Evolutionary conservation across 2,888 invertebrate genomes (phyloP).

Genomic region (Sphaerophoria rueppellii): DNA sequence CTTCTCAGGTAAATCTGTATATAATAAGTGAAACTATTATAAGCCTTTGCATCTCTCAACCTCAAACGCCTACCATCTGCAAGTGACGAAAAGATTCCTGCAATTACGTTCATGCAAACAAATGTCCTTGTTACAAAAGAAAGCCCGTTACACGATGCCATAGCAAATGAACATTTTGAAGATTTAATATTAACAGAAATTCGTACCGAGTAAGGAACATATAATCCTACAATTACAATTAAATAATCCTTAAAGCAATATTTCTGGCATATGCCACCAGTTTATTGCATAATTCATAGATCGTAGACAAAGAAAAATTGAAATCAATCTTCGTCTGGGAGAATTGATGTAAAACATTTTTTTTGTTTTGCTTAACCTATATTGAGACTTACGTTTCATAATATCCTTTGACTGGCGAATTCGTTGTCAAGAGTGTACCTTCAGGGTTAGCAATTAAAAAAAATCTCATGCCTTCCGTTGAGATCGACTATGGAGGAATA

Average conservation of each 20-base stretch:
- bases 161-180: slow-evolving; percentile 43
- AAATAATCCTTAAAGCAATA: slow-evolving; percentile 45
- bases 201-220: background rate
- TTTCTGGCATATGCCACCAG: slow-evolving; percentile 59
- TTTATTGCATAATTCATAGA: slow-evolving; percentile 25
- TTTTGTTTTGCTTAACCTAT: background rate
- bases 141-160: slow-evolving; percentile 54
- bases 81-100: background rate
- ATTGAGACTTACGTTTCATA: slow-evolving; percentile 15
- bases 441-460: background rate
- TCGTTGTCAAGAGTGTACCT: background rate
- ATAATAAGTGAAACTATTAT: too few species aligned
- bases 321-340: slow-evolving; percentile 47
- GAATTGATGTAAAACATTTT: background rate
- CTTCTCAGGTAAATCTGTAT: too few species aligned
- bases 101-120: background rate
- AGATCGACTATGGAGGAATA: background rate
- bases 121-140: slow-evolving; percentile 26
- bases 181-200: slow-evolving; percentile 32
- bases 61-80: slow-evolving; percentile 11
- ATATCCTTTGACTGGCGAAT: slow-evolving; percentile 36
- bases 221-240: slow-evolving; percentile 8
- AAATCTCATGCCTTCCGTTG: background rate
- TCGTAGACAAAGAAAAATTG: slow-evolving; percentile 13
- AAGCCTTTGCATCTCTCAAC: too few species aligned